Conservation (phyloP, 2,888 invertebrate genomes). For the Taenaris catops region DNA sequence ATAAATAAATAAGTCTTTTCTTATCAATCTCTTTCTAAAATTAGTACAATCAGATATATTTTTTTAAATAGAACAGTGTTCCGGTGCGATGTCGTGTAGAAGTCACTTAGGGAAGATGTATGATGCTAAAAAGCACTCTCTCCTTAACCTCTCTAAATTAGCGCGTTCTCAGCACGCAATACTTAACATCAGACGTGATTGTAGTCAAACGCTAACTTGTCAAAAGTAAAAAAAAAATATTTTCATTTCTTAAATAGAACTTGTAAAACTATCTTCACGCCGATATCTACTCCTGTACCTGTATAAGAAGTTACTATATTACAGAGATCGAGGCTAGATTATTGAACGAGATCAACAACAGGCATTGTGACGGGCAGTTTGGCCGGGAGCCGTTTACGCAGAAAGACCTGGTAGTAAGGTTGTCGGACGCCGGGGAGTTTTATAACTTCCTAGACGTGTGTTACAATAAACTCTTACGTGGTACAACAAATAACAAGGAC, state of each 20-base stretch:
- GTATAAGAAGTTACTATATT: slow-evolving; percentile 95
- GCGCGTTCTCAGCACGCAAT: too few species aligned
- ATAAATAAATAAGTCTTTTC: too few species aligned
- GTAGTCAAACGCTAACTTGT: too few species aligned
- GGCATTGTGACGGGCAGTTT: slow-evolving; percentile 94
- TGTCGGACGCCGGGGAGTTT: slow-evolving; percentile 94
- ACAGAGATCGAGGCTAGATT: slow-evolving; percentile 94
- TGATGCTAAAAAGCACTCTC: too few species aligned
- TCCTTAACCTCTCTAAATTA: too few species aligned
- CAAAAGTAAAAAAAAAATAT: too few species aligned
- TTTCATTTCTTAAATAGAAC: slow-evolving; percentile 92
- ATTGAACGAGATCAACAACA: slow-evolving; percentile 94
- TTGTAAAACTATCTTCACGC: slow-evolving; percentile 93
- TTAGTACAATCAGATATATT: too few species aligned
- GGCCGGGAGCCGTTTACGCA: slow-evolving; percentile 92
- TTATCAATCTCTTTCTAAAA: too few species aligned
- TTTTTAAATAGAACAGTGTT: too few species aligned
- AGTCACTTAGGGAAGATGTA: slow-evolving; percentile 94
- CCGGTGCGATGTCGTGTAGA: too few species aligned
- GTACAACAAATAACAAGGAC: slow-evolving; percentile 85
- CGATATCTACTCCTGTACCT: slow-evolving; percentile 94
- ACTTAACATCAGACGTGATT: too few species aligned
- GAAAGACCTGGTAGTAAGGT: slow-evolving; percentile 93
- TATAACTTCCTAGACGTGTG: slow-evolving; percentile 94
- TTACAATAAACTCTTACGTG: slow-evolving; percentile 88